Evolutionary conservation across 1,140 invertebrate genomes (phyloP), one percentile per base, ranked within the genome.

Genomic region (Berghia stephanieae): DNA sequence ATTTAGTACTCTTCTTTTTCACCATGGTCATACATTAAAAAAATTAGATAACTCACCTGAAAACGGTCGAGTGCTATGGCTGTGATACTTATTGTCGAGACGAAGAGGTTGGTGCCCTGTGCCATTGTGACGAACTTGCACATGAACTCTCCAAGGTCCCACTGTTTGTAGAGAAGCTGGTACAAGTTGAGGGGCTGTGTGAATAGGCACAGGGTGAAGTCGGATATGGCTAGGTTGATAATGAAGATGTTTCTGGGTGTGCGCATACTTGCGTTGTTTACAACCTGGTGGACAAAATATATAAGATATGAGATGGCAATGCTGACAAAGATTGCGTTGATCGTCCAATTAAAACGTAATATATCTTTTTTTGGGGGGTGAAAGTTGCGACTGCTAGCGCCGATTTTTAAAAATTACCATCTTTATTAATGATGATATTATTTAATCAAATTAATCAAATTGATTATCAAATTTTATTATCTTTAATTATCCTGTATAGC

Each of bases 211-310:
- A 96, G 90, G 24, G 95, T 91, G 2, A 96, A 91, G 90, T 96
- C 95, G 31, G 94, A 95, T 13, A 96, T 93, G 8, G 95, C 95
- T 81, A 96, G 88, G 89, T 96, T 96, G n/a, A 96, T 92, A 76
- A 96, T 96, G 88, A 96, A 96, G 86, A 96, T 93, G 89, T 96
- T 96, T 18, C 95, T 89, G 10, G 95, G 94, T 38, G 95, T 96
- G 42, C 95, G 89, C 95, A 96, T 96, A 21, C 92, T 91, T 36
- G 94, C 92, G 85, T 96, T 96, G 71, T 93, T 90, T 31, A 94
- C 92, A 21, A 94, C 74, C 74, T 76, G 18, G 5, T 21, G 18
- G 44, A 5, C 8, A 40, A 43, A 43, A 70, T 4, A 44, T 3
- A 43, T 70, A 24, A 63, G 57, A 31, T 63, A 24, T 63, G 10